Evolutionary conservation across 2,888 invertebrate genomes (phyloP).

Genomic region (Pocota personata): DNA sequence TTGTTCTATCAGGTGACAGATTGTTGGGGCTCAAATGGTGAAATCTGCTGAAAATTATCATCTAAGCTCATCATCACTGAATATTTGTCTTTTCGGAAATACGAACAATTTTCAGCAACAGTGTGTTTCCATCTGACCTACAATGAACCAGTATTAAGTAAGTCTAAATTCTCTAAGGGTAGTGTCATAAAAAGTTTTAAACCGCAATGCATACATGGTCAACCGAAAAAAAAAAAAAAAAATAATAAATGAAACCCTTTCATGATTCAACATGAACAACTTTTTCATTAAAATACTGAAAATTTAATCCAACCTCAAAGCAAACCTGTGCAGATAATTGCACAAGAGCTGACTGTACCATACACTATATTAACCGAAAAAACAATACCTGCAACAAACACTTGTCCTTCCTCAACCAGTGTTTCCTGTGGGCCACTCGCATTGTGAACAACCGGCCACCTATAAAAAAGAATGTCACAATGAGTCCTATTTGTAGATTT

Average conservation of each 20-base stretch:
- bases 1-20: too few relatives aligned
- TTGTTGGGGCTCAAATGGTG: too few relatives aligned
- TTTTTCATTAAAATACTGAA: neutral
- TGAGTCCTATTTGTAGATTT: conserved; percentile 63
- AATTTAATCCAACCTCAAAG: conserved; percentile 15
- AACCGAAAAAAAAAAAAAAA: neutral
- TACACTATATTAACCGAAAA: conserved; percentile 18
- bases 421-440: conserved; percentile 22
- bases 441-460: conserved; percentile 27
- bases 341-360: conserved; percentile 18
- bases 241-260: neutral
- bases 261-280: neutral
- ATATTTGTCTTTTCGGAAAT: too few relatives aligned
- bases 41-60: too few relatives aligned
- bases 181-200: too few relatives aligned
- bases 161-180: too few relatives aligned
- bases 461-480: conserved; percentile 63
- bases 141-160: too few relatives aligned
- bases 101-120: too few relatives aligned
- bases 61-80: too few relatives aligned
- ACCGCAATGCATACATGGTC: neutral
- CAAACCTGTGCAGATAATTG: conserved; percentile 36
- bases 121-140: too few relatives aligned
- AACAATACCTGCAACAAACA: conserved; percentile 34
- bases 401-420: conserved; percentile 44